Evolutionary conservation across 2,888 invertebrate genomes (phyloP), one percentile per base, ranked within the genome.

Genomic region (Aplocera efformata): DNA sequence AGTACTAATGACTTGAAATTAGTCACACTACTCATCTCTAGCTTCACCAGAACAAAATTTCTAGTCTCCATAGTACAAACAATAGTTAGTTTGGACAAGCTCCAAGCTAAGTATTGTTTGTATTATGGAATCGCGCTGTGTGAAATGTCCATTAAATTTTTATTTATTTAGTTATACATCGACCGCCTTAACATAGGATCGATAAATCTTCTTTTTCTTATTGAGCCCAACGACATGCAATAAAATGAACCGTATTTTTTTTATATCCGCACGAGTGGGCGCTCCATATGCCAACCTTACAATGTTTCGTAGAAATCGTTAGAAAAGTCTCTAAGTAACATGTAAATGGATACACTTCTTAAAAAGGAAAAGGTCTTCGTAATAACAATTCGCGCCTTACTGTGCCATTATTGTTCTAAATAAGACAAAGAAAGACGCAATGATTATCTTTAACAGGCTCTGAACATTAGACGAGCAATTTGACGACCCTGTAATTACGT

Each of bases 401-500:
- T 25, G 25, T 35, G 30, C 36, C 11, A 34, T 42, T 42, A 34
- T 44, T 45, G 35, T 35, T 32, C 35, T 38, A 32, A 50, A 53
- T 48, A 51, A 42, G 44, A 32, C 28, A 50, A 44, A 42, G 40
- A 47, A 48, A 47, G 20, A 33, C 35, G 33, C 33, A 41, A 44
- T 41, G 40, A 49, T 48, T 50, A 45, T 44, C 44, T 46, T 44
- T 42, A 53, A 44, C 40, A 47, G 44, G 30, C 47, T 42, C 31
- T 20, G 35, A 53, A 45, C 47, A 47, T 50, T 41, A 45, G 42
- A 31, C 27, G 38, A n/a, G 43, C 42, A 31, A 44, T 48, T 45
- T 40, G 46, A 42, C 43, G 35, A 46, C 44, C 38, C 31, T 28
- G 48, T 55, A 48, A 52, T 55, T 47, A 50, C 38, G 36, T 40